Base-by-base conservation (phyloP, 2,797 vertebrate species). In the Lagodon rhomboides region DNA sequence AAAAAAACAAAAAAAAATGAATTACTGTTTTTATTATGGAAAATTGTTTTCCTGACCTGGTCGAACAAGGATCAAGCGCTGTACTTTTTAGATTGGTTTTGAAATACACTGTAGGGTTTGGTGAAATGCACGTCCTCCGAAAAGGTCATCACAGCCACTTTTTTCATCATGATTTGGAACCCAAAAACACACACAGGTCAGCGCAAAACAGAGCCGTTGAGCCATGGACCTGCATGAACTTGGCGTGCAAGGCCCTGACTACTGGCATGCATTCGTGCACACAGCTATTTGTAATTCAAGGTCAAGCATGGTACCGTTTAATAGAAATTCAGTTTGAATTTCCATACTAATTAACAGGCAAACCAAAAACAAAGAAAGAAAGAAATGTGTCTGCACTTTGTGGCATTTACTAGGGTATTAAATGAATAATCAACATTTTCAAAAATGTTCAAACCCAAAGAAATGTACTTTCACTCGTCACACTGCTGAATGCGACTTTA, bases 211-310 rank as follows among this genome's bases (percentile, higher is more conserved):
- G 34, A 25, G 49, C 46, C 30, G 18, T 66, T 62, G 59, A 49
- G 61, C 60, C 65, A 62, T 70, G 27, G 71, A 27, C 71, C 72
- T 71, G 49, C 27, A 56, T 70, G 84, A 67, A 43, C 12, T 46
- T 62, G 44, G 61, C 22, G 3, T 27, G 25, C 22, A 5, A 22
- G 27, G 69, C 53, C n/a, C 22, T 60, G 62, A 43, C 63, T 65
- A 58, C 12, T 85, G 75, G 63, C 69, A 68, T 63, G 44, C 49
- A 56, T 46, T 38, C 51, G 59, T 68, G 38, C 59, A 64, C 61
- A 68, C 18, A 18, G 63, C 56, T 69, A 62, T 81, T 76, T 79
- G 65, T 3, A 25, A 20, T 63, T 79, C 66, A 76, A 79, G 73
- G 76, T 70, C 53, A 68, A 20, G 13, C 25, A 60, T 10, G 13